phyloP scores from a whole-genome alignment of 2,888 invertebrate genomes.

The Gerris lacustris region DNA sequence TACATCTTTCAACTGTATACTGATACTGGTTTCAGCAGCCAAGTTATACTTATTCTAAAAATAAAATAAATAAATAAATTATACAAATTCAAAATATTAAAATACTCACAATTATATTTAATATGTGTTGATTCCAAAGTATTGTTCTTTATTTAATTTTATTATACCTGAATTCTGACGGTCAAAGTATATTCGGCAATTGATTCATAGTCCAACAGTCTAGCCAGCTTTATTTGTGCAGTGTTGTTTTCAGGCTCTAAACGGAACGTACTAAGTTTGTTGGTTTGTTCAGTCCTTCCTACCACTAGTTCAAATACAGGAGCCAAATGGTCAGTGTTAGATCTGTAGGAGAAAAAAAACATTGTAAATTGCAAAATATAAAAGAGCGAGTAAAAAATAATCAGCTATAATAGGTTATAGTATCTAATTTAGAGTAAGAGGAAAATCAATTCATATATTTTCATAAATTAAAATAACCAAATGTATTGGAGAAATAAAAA shows the following conservation, averaged over 20 bases:
- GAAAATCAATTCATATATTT: neutral
- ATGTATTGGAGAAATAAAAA: conserved; percentile 18
- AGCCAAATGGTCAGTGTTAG: conserved; percentile 53
- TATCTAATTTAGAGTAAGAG: no score
- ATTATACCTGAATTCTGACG: conserved; percentile 54
- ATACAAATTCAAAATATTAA: neutral
- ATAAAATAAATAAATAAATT: conserved; percentile 19
- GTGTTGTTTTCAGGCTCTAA: conserved; percentile 53
- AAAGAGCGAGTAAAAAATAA: no score
- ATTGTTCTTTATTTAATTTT: neutral
- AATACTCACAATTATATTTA: neutral
- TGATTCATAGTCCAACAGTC: conserved; percentile 69
- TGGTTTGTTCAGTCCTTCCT: conserved; percentile 75
- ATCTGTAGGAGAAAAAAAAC: conserved; percentile 39
- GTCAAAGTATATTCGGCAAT: conserved; percentile 73
- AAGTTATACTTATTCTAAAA: conserved; percentile 62
- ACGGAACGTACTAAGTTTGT: conserved; percentile 58
- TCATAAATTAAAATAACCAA: neutral
- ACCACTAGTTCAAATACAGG: conserved; percentile 65
- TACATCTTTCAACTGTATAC: conserved; percentile 69
- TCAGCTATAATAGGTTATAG: no score
- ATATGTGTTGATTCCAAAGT: neutral
- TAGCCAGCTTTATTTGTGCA: conserved; percentile 62
- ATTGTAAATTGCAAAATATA: neutral
- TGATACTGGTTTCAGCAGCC: conserved; percentile 64